Evolutionary conservation across 2,888 invertebrate genomes (phyloP).

Genomic region (Abrostola tripartita): DNA sequence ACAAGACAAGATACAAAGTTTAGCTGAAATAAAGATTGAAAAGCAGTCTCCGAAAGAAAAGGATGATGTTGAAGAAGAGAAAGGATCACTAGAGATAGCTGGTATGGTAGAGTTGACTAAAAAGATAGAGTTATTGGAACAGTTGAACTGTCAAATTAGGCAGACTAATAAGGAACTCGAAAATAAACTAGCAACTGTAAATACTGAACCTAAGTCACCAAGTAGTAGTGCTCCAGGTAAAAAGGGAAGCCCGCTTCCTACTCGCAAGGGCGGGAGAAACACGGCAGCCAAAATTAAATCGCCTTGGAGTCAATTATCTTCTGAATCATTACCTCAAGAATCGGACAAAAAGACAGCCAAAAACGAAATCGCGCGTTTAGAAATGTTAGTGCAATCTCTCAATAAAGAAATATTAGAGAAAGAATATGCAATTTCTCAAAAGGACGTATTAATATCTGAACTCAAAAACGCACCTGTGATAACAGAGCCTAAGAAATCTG

Average conservation of each 20-base stretch:
- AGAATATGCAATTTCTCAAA: conserved; percentile 79
- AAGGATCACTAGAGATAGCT: conserved; percentile 85
- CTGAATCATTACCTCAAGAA: conserved; percentile 77
- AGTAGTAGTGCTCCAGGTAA: conserved; percentile 69
- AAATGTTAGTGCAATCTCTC: conserved; percentile 79
- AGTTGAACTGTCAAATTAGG: conserved; percentile 86
- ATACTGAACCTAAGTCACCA: conserved; percentile 69
- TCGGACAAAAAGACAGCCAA: conserved; percentile 77
- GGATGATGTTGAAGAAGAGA: conserved; percentile 87
- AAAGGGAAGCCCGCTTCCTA: conserved; percentile 79
- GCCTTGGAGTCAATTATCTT: conserved; percentile 81
- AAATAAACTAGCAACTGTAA: conserved; percentile 78
- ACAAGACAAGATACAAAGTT: conserved; percentile 69
- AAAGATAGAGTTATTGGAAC: conserved; percentile 86
- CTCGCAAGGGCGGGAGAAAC: conserved; percentile 79
- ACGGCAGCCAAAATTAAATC: conserved; percentile 81
- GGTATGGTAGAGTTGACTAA: conserved; percentile 81
- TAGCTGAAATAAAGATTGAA: conserved; percentile 58
- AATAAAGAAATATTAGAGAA: conserved; percentile 85
- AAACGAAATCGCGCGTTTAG: conserved; percentile 75
- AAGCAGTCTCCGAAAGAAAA: conserved; percentile 62
- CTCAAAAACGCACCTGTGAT: conserved; percentile 62
- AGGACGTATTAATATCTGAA: conserved; percentile 80
- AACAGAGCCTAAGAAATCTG: conserved; percentile 47
- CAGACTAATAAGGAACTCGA: conserved; percentile 87